Evolutionary conservation across 1,140 invertebrate species (phyloP), one percentile per base, ranked within the genome.

Genomic region (Drosophila ironensis): DNA sequence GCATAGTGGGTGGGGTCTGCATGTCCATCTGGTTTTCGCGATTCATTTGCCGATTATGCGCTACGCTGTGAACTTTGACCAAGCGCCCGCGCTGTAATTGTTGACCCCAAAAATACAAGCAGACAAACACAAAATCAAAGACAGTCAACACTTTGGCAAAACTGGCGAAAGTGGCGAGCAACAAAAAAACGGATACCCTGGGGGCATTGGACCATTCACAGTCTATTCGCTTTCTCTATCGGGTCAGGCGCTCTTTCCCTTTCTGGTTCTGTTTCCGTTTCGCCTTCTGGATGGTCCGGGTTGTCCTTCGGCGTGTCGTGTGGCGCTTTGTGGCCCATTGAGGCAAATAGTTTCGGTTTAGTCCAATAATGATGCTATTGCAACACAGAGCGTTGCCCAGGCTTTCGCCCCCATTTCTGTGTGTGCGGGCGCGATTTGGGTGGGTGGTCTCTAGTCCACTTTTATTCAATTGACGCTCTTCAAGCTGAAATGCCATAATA

Each of bases 291-390:
- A 37, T 11, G 33, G 24, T 53, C 38, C 28, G 42, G 24, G 41
- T 25, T 42, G 35, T 53, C 60, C 56, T 56, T 52, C 30, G 28
- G 52, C 51, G 37, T 63, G 75, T 73, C 57, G 59, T 70, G 73
- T 77, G 78, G 75, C 78, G 69, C 71, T 71, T 70, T 78, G 78
- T 70, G 69, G 64, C 57, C 78, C 78, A 82, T 82, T 82, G 78
- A 82, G 78, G 45, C 77, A 82, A 84, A 82, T 82, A 82, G 78
- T 84, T 84, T 82, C 53, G 77, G 78, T 77, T 82, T 82, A 82
- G 77, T 78, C 70, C 80, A 73, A 82, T 82, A 82, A 82, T 82
- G 59, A 82, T 78, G 73, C 69, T 70, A 78, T 82, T 82, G 78
- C 78, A 84, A 70, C 48, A 52, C 51, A 64, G 61, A 38, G 37